Base-by-base conservation (phyloP, 1,140 invertebrate species). In the Paraescarpia echinospica region DNA sequence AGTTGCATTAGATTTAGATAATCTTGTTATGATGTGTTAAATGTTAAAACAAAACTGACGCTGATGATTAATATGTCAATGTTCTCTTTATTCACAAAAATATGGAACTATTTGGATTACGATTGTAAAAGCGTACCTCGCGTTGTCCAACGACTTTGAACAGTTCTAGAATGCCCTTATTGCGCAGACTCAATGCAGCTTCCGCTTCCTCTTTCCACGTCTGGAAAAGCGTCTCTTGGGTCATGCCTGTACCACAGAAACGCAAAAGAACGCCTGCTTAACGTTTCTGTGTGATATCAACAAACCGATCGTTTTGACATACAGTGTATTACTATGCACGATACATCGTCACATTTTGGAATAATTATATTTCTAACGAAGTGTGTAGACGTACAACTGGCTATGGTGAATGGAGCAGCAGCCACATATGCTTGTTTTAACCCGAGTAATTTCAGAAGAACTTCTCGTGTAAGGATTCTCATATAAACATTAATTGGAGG, bases 71-170 rank as follows among this genome's bases (percentile, higher is more conserved):
- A 6, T 41, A 41, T 4, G 41, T 6, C 4, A 41, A 41, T 41
- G 12, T 41, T 41, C 4, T 41, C 41, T 41, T 41, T 6, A 12
- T 41, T 41, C 4, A 41, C 41, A n/a, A 41, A 41, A 41, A 41
- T 4, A 4, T 41, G 41, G 41, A 41, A 12, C 41, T 41, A 6
- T 77, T 22, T 18, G 9, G 2, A 27, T 77, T 14, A 77, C 59
- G 9, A 77, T 27, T 77, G 27, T 27, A 18, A 77, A 22, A n/a
- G 4, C 34, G 35, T 59, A 93, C 92, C 35, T 91, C 34, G 51
- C 92, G 90, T 34, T 93, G 89, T 91, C 92, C 92, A 77, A 93
- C 92, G 18, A 91, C 90, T 93, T 93, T 93, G n/a, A 89, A 93
- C 2, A 93, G 35, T 33, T 91, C 89, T 90, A 93, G 51, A 34